A percentile compares a stretch with the other conserved stretches of the same genome.
These are phyloP conservation scores for Steinernema carpocapsae DNA, from an alignment of 2,888 invertebrate species.

Conservation along the genomic window DNA sequence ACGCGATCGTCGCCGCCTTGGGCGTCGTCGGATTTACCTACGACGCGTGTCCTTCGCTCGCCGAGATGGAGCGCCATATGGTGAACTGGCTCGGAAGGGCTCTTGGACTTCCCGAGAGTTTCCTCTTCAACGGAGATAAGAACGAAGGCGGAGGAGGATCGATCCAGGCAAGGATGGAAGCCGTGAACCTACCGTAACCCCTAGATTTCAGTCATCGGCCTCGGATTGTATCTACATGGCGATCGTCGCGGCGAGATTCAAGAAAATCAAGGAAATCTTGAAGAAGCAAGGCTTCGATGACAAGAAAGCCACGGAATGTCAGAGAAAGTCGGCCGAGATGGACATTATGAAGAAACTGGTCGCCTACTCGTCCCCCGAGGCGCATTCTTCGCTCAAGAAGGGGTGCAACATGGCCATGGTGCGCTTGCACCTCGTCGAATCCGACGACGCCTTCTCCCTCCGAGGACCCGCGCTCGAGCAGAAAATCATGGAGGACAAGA, in stretches of 20 bases:
- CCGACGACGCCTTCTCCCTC: conserved; percentile 81
- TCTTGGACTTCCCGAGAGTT: conserved; percentile 88
- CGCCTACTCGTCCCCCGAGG: conserved; percentile 95
- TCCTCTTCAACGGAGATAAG: conserved; percentile 73
- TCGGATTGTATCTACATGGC: conserved; percentile 91
- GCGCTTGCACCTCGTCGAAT: conserved; percentile 85
- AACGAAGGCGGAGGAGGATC: conserved; percentile 40
- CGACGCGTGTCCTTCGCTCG: background rate
- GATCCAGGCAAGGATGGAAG: background rate
- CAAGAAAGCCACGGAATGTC: conserved; percentile 79
- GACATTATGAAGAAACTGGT: conserved; percentile 89
- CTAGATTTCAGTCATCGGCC: conserved; percentile 82
- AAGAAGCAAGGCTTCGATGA: conserved; percentile 66
- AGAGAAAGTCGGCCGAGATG: background rate
- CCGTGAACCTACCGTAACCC: no score
- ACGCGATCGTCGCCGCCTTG: conserved; percentile 80
- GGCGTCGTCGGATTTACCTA: background rate
- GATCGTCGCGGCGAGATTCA: conserved; percentile 86
- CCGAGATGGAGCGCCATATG: conserved; percentile 37
- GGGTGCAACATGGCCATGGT: conserved; percentile 89
- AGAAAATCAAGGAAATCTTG: conserved; percentile 78
- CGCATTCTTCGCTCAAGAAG: conserved; percentile 92
- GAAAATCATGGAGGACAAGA: conserved; percentile 80
- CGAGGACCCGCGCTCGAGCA: conserved; percentile 79
- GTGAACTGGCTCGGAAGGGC: conserved; percentile 91